These are phyloP conservation scores for Tychaedon coryphoeus DNA, from an alignment of 2,113 vertebrate genomes.

Conservation along the genomic window DNA sequence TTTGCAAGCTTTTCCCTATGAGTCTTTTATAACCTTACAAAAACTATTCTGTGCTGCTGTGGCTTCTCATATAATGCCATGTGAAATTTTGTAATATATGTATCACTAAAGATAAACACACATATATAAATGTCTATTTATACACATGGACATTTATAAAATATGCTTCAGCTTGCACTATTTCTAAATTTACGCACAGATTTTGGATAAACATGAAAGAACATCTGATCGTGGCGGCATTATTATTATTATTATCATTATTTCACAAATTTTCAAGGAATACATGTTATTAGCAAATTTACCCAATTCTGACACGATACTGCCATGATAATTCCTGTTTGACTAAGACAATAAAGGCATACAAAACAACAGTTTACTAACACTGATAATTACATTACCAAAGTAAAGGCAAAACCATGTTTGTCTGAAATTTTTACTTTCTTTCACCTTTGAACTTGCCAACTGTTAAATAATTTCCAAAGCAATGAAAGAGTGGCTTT, in stretches of 20 bases:
- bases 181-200: background rate
- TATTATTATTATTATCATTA: background rate
- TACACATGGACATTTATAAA: background rate
- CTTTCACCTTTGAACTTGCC: background rate
- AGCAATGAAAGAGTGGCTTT: background rate
- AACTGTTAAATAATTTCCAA: background rate
- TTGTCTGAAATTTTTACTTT: conserved; percentile 17
- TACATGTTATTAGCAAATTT: background rate
- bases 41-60: background rate
- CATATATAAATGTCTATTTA: background rate
- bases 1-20: background rate
- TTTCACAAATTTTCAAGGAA: background rate
- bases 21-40: background rate
- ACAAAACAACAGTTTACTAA: background rate
- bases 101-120: background rate
- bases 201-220: background rate
- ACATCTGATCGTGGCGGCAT: background rate
- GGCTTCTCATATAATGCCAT: background rate
- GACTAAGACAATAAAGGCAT: background rate
- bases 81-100: background rate
- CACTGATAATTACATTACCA: background rate
- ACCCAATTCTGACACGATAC: background rate
- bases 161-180: background rate
- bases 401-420: background rate
- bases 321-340: background rate